Evolutionary conservation across 2,113 vertebrate species (phyloP).

Genomic region (Tenrec ecaudatus): DNA sequence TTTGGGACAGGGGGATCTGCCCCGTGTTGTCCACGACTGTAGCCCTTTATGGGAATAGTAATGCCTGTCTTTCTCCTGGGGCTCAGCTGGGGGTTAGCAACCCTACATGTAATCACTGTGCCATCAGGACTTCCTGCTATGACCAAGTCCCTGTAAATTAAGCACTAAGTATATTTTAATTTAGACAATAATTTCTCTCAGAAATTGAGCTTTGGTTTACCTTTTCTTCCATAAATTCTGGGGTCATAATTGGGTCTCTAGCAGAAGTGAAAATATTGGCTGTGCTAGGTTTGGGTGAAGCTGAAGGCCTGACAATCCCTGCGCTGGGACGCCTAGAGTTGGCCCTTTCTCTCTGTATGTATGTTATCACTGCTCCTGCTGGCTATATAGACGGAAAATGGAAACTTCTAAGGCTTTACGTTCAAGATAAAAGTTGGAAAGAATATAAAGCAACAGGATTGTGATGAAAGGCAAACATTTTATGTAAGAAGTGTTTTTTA

Average conservation of each 20-base stretch:
- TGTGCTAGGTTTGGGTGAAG: conserved; percentile 59
- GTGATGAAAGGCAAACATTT: background rate
- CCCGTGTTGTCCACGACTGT: too few species aligned
- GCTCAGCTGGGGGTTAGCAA: too few species aligned
- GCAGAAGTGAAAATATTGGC: conserved; percentile 23
- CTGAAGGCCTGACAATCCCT: conserved; percentile 46
- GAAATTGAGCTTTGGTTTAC: conserved; percentile 29
- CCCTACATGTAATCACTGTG: too few species aligned
- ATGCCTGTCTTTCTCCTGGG: too few species aligned
- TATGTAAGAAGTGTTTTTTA: background rate
- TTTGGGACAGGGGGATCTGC: too few species aligned
- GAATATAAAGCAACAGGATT: background rate
- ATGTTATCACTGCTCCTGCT: conserved; percentile 42
- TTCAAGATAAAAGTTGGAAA: background rate
- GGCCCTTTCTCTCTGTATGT: conserved; percentile 55
- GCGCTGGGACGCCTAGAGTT: conserved; percentile 21
- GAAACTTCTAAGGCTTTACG: background rate
- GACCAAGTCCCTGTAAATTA: background rate
- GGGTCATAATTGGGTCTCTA: conserved; percentile 1
- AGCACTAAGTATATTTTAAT: background rate
- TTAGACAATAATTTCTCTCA: conserved; percentile 19
- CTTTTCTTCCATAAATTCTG: conserved; percentile 64
- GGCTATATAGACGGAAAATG: conserved; percentile 61
- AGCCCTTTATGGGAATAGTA: too few species aligned
- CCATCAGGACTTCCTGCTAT: too few species aligned